These are phyloP conservation scores for Festucalex cinctus DNA, from an alignment of 2,113 vertebrate genomes.

Conservation along the genomic window DNA sequence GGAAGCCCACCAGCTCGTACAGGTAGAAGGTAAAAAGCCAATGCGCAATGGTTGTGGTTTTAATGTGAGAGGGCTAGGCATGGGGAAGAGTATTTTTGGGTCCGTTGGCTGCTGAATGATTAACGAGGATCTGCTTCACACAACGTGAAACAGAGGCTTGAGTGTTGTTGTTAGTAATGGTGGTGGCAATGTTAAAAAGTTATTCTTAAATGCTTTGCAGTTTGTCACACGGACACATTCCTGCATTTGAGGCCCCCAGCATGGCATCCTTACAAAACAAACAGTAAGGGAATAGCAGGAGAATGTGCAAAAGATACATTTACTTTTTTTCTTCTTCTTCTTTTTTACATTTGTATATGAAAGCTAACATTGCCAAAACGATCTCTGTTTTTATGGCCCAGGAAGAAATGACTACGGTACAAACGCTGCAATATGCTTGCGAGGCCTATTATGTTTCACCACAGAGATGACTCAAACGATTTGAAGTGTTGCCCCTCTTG, in stretches of 20 bases:
- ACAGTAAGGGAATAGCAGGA: neutral
- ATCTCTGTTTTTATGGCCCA: too few species aligned
- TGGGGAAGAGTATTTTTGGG: conserved; percentile 13
- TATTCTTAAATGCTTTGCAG: conserved; percentile 63
- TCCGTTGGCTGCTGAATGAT: conserved; percentile 57
- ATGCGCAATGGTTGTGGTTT: conserved; percentile 19
- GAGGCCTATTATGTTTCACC: neutral
- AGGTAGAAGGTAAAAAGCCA: conserved; percentile 27
- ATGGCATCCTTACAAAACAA: neutral
- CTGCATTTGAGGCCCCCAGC: conserved; percentile 40
- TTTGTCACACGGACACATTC: conserved; percentile 74
- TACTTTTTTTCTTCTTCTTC: neutral
- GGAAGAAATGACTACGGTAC: too few species aligned
- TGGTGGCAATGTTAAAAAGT: conserved; percentile 54
- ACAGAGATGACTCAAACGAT: neutral
- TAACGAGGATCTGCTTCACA: conserved; percentile 57
- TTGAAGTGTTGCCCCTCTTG: neutral
- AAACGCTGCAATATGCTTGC: too few species aligned
- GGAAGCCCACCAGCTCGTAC: conserved; percentile 9
- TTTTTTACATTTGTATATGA: neutral
- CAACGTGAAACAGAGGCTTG: conserved; percentile 51
- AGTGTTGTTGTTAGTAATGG: conserved; percentile 30
- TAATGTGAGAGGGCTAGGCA: neutral
- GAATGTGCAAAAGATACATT: neutral
- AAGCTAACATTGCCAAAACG: neutral